These are phyloP conservation scores for Limenitis arthemis DNA, from an alignment of 2,888 invertebrate genomes.

Conservation along the genomic window DNA sequence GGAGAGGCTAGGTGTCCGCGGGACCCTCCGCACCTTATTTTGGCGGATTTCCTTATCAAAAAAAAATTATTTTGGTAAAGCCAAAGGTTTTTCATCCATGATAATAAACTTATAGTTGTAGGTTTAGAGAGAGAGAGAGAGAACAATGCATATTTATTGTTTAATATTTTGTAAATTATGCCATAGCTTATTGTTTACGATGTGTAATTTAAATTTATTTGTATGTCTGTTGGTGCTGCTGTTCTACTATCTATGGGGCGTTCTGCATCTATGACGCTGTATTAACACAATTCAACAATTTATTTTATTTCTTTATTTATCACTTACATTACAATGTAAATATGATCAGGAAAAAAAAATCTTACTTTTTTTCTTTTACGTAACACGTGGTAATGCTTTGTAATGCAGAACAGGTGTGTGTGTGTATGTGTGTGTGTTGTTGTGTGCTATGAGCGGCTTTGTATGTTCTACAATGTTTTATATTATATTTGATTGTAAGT, in stretches of 20 bases:
- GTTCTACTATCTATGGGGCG: slow-evolving; percentile 17
- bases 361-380: too few species aligned
- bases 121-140: slow-evolving; percentile 6
- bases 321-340: too few species aligned
- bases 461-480: slow-evolving; percentile 36
- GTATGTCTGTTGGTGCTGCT: slow-evolving; percentile 28
- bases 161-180: slow-evolving; percentile 53
- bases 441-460: slow-evolving; percentile 32
- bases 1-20: slow-evolving; percentile 6
- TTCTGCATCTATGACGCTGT: slow-evolving; percentile 23
- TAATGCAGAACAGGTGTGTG: too few species aligned
- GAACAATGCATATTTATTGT: slow-evolving; percentile 48
- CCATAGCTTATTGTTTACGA: slow-evolving; percentile 57
- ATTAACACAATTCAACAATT: too few species aligned
- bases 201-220: slow-evolving; percentile 53
- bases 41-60: too few species aligned
- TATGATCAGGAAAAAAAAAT: too few species aligned
- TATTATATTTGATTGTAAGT: slow-evolving; percentile 39
- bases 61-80: too few species aligned
- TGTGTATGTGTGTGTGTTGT: too few species aligned
- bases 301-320: too few species aligned
- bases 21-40: slow-evolving; percentile 8
- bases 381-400: too few species aligned
- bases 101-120: not conserved
- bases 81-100: too few species aligned